Evolutionary conservation across 1,140 invertebrate genomes (phyloP).

Genomic region (Drosophila orena): DNA sequence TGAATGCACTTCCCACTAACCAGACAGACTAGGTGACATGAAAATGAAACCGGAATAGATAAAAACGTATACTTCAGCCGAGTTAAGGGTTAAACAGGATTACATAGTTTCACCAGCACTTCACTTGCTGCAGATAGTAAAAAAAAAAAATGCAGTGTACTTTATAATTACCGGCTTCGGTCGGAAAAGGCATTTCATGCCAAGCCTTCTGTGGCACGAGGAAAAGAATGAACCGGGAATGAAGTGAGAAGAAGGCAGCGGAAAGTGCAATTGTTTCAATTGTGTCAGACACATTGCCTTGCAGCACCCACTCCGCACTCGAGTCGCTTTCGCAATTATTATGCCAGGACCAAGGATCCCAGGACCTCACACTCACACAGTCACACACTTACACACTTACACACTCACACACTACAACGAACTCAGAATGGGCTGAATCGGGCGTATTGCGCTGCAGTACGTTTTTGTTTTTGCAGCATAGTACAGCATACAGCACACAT

Average conservation of each 20-base stretch:
- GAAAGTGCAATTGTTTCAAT: constrained; percentile 75
- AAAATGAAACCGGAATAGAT: no score
- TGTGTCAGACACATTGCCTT: constrained; percentile 46
- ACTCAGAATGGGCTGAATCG: neutral
- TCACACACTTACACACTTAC: no score
- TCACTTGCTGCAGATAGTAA: neutral
- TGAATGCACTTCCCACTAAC: no score
- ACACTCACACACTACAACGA: neutral
- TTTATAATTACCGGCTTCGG: constrained; percentile 31
- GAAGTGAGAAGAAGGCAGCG: constrained; percentile 22
- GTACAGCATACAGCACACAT: constrained; percentile 55
- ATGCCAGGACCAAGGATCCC: constrained; percentile 47
- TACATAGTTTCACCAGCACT: neutral
- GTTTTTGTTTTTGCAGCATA: constrained; percentile 59
- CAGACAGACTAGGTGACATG: no score
- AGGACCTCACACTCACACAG: no score
- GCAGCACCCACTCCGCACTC: constrained; percentile 24
- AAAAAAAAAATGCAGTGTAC: constrained; percentile 20
- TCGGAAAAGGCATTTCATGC: constrained; percentile 39
- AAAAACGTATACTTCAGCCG: neutral
- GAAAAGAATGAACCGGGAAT: constrained; percentile 15
- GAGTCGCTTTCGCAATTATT: constrained; percentile 66
- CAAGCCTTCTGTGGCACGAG: constrained; percentile 5
- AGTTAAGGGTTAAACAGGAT: neutral
- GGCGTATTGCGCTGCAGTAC: constrained; percentile 52